Evolutionary conservation across 1,140 invertebrate species (phyloP), one percentile per base, ranked within the genome.

Genomic region (Atta cephalotes): DNA sequence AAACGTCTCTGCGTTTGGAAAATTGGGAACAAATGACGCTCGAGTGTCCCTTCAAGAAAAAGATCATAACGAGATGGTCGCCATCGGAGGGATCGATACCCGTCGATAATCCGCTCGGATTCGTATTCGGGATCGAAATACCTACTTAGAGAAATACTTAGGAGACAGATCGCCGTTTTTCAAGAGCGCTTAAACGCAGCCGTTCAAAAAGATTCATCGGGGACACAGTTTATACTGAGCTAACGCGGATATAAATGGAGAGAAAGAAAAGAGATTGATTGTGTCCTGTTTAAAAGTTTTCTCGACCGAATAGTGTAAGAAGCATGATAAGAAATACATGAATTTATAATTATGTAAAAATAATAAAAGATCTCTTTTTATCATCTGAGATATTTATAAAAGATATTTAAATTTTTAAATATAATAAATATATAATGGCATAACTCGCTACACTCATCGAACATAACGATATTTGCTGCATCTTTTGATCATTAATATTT

Each of bases 21-120:
- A 88, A 89, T 85, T 66, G 89, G 66, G 88, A 80, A 89, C 88
- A 80, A 85, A 85, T 45, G 77, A 35, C 10, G 71, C 84, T 87
- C 74, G 86, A 90, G 78, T 81, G 68, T 78, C 89, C 66, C 21
- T 70, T 84, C 85, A 84, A 80, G 77, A 80, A 85, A 78, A 90
- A 88, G 70, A 88, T 58, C 86, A 85, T 90, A 91, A 90, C 89
- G 90, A 91, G 90, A 89, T 89, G 66, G 78, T 12, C 53, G 85
- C 10, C 2, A 1, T n/a, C 25, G 68, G 39, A 78, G 25, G 74
- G 86, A 85, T 68, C 65, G 51, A 70, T 87, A 60, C 18, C 31
- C 49, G 66, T 45, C 49, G 68, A 72, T 88, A 77, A 86, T 63
- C 74, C 68, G 58, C 56, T 68, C 28, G 56, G 53, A 86, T 79